Evolutionary conservation across 92 coral and sea anemone genomes (phyloP).

Genomic region (Umimayanthus chanpuru): DNA sequence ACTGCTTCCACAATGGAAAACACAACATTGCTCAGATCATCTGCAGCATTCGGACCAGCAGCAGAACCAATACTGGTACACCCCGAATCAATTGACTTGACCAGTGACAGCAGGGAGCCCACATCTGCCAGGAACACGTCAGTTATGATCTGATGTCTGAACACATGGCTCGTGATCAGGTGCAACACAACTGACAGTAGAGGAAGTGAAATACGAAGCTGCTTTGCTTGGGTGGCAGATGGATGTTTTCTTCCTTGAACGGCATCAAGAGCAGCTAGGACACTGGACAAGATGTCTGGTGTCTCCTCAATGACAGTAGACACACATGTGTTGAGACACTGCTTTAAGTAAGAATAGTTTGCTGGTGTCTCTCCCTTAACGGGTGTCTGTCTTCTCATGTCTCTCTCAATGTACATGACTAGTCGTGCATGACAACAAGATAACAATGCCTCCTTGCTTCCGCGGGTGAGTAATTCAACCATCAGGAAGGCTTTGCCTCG

Average conservation of each 20-base stretch:
- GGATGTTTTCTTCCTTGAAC: conserved; percentile 96
- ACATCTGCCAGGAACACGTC: conserved; percentile 67
- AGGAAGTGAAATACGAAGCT: conserved; percentile 86
- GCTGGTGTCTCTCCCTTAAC: conserved; percentile 75
- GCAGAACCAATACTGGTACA: conserved; percentile 90
- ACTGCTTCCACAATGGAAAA: conserved; percentile 93
- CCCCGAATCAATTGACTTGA: conserved; percentile 88
- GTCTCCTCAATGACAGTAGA: conserved; percentile 69
- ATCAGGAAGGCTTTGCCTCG: conserved; percentile 88
- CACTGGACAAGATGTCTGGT: conserved; percentile 72
- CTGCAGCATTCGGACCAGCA: conserved; percentile 84
- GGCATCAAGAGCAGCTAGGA: conserved; percentile 76
- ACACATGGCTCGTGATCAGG: conserved; percentile 87
- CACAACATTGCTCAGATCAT: conserved; percentile 82
- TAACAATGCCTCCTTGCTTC: conserved; percentile 81
- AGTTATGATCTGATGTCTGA: conserved; percentile 71
- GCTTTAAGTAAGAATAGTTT: conserved; percentile 72
- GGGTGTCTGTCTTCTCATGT: conserved; percentile 85
- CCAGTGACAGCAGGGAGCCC: conserved; percentile 77
- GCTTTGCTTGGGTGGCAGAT: conserved; percentile 94
- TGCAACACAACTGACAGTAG: conserved; percentile 87
- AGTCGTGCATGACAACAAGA: conserved; percentile 87
- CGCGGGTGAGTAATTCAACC: conserved; percentile 46
- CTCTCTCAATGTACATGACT: conserved; percentile 88
- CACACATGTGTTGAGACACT: conserved; percentile 80